phyloP scores from a whole-genome alignment of 1,140 invertebrate species.

The Drosophila grimshawi region DNA sequence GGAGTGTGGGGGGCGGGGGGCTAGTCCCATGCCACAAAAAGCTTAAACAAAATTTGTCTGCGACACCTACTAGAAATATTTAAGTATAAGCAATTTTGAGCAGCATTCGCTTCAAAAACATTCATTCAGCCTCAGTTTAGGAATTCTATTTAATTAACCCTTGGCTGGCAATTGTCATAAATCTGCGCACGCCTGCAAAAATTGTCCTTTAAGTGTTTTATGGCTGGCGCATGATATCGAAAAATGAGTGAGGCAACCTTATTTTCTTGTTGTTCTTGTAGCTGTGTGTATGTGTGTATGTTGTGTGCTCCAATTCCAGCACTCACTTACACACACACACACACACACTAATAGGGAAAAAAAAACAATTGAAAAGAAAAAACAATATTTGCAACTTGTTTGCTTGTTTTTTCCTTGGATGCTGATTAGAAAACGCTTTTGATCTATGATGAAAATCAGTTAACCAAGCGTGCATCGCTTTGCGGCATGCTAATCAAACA shows the following conservation, averaged over 20 bases:
- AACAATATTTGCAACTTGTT: constrained; percentile 77
- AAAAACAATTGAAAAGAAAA: constrained; percentile 31
- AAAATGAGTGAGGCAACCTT: constrained; percentile 20
- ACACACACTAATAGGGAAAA: constrained; percentile 17
- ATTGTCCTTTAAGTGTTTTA: constrained; percentile 76
- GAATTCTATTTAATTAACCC: constrained; percentile 79
- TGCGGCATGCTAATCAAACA: constrained; percentile 66
- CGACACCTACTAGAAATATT: constrained; percentile 47
- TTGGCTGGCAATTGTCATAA: constrained; percentile 49
- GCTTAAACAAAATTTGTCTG: constrained; percentile 52
- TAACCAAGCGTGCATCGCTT: constrained; percentile 51
- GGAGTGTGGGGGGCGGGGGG: no score
- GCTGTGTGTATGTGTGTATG: constrained; percentile 5
- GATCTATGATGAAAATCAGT: constrained; percentile 68
- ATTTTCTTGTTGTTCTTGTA: constrained; percentile 20
- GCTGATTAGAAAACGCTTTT: constrained; percentile 73
- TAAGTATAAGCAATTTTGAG: constrained; percentile 71
- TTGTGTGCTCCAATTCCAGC: constrained; percentile 69
- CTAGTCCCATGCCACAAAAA: constrained; percentile 28
- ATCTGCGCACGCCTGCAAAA: constrained; percentile 55
- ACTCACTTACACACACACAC: constrained; percentile 33
- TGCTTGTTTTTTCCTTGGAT: constrained; percentile 45
- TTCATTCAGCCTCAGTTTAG: constrained; percentile 51
- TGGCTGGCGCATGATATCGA: constrained; percentile 63
- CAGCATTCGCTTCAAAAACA: constrained; percentile 60